Evolutionary conservation across 2,888 invertebrate species (phyloP).

Genomic region (Heterodera filipjevi): DNA sequence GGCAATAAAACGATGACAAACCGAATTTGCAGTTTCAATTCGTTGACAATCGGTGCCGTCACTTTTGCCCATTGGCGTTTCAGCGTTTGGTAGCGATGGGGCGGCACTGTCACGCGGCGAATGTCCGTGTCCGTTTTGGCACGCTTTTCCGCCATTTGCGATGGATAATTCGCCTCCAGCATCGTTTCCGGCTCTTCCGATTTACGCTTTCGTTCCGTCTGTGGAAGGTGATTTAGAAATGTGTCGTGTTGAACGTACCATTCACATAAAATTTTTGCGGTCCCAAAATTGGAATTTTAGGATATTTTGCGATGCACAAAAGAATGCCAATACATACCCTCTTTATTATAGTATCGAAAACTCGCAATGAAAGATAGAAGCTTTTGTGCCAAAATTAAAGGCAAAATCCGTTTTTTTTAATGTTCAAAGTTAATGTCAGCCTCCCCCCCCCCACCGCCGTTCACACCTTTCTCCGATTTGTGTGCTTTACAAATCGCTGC

Average conservation of each 20-base stretch:
- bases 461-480: conserved; percentile 12
- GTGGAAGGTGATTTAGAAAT: too few species aligned
- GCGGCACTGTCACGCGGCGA: conserved; percentile 78
- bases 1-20: conserved; percentile 32
- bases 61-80: conserved; percentile 97
- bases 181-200: background rate
- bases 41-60: conserved; percentile 91
- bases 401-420: too few species aligned
- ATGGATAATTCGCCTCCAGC: background rate
- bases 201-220: background rate
- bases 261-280: too few species aligned
- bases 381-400: too few species aligned
- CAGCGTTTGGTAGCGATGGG: conserved; percentile 88
- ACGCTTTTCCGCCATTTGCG: background rate
- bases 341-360: too few species aligned
- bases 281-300: too few species aligned
- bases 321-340: too few species aligned
- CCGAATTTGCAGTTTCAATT: conserved; percentile 81
- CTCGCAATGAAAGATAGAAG: too few species aligned
- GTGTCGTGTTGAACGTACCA: too few species aligned
- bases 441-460: background rate
- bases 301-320: too few species aligned
- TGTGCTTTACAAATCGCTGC: conserved; percentile 10
- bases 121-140: background rate
- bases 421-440: too few species aligned